A percentile compares a stretch with the other conserved stretches of the same genome.
Evolutionary conservation across 2,113 vertebrate genomes (phyloP).

Genomic region (Orthochromis indermauri): DNA sequence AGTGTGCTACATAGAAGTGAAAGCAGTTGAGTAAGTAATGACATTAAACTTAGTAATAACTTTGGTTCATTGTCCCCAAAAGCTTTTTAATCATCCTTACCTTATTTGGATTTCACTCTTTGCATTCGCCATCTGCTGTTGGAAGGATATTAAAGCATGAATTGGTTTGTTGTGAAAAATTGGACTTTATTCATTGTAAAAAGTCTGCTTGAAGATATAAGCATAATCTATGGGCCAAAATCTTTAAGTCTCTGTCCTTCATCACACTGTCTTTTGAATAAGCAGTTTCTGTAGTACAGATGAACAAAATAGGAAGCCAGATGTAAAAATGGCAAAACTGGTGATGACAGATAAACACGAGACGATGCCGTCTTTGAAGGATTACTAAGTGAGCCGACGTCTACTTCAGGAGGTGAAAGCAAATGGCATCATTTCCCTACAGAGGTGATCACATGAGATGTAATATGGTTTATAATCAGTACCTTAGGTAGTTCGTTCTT

Average conservation of each 20-base stretch:
- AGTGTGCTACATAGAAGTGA: background rate
- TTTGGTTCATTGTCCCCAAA: background rate
- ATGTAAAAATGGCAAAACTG: background rate
- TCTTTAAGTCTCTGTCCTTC: background rate
- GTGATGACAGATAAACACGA: background rate
- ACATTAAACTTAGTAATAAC: background rate
- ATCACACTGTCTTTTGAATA: background rate
- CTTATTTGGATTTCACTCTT: background rate
- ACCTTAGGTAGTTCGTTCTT: background rate
- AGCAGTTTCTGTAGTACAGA: background rate
- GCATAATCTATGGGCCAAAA: background rate
- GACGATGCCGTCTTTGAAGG: background rate
- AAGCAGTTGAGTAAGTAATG: background rate
- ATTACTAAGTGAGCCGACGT: background rate
- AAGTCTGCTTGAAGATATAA: background rate
- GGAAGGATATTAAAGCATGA: background rate
- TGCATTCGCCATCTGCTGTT: background rate
- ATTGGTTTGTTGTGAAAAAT: background rate
- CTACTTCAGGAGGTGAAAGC: background rate
- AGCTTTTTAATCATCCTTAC: background rate
- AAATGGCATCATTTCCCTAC: background rate
- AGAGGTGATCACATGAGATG: background rate
- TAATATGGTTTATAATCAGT: background rate
- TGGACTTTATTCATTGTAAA: background rate
- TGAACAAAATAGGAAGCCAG: background rate